A percentile compares a stretch with the other conserved stretches of the same genome.
phyloP scores from a whole-genome alignment of 2,797 vertebrate genomes.

The Dicrostonyx torquatus region DNA sequence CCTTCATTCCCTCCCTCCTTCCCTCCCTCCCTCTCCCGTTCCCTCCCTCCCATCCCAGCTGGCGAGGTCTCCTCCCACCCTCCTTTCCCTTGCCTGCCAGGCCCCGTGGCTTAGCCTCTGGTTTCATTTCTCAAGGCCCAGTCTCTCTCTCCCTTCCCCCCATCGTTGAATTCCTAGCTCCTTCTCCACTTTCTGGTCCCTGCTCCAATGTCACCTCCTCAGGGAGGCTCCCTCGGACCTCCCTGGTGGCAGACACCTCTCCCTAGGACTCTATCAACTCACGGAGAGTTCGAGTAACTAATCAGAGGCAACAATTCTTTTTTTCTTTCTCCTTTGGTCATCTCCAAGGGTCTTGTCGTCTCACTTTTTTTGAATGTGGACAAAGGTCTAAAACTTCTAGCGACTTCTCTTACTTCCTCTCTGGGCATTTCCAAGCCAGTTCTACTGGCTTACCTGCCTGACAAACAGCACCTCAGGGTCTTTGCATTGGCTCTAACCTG shows the following conservation, averaged over 20 bases:
- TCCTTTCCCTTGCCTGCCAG: background rate
- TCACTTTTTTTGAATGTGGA: background rate
- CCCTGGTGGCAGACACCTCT: background rate
- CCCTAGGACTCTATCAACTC: background rate
- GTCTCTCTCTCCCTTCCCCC: background rate
- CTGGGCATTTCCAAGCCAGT: background rate
- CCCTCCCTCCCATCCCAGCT: background rate
- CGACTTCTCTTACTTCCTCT: background rate
- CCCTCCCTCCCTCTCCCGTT: background rate
- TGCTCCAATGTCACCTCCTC: constrained; percentile 13
- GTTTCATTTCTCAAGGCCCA: constrained; percentile 60
- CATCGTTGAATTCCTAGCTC: constrained; percentile 16
- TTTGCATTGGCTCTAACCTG: background rate
- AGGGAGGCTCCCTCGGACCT: background rate
- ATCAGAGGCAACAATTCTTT: background rate
- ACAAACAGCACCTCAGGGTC: background rate
- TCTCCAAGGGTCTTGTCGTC: background rate
- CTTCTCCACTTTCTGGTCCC: constrained; percentile 18
- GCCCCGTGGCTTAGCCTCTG: background rate
- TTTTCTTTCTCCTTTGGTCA: background rate
- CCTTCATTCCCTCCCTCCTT: background rate
- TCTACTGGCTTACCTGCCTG: background rate
- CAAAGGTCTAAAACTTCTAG: background rate
- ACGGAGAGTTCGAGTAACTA: background rate
- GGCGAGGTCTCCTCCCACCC: background rate